phyloP scores from a whole-genome alignment of 1,140 invertebrate genomes.

The Augochlora pura region DNA sequence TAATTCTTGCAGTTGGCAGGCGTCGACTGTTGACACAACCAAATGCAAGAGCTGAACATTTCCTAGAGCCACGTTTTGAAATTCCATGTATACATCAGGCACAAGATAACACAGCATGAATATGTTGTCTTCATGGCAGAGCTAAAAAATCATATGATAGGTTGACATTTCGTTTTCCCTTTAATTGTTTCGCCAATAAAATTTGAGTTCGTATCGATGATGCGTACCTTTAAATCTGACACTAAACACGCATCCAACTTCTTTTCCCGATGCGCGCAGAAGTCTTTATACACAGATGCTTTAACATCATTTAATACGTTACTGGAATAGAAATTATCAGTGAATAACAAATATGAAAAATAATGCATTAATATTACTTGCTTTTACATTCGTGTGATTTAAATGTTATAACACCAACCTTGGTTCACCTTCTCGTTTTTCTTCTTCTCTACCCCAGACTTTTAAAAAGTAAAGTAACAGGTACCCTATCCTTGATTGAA shows the following conservation, averaged over 20 bases:
- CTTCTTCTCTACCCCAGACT: slow-evolving; percentile 84
- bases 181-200: background rate
- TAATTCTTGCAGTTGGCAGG: slow-evolving; percentile 92
- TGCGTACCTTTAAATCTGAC: slow-evolving; percentile 87
- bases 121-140: slow-evolving; percentile 93
- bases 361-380: too few species aligned
- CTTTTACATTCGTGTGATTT: background rate
- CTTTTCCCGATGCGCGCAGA: slow-evolving; percentile 90
- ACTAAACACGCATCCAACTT: slow-evolving; percentile 89
- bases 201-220: slow-evolving; percentile 4
- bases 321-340: slow-evolving; percentile 55
- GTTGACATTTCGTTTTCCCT: background rate
- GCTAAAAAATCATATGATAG: slow-evolving; percentile 72
- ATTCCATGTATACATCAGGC: slow-evolving; percentile 95
- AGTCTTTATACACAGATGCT: slow-evolving; percentile 91
- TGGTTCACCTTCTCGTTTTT: slow-evolving; percentile 82
- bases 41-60: slow-evolving; percentile 92
- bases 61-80: slow-evolving; percentile 91
- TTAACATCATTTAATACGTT: slow-evolving; percentile 86
- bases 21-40: slow-evolving; percentile 93
- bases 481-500: slow-evolving; percentile 89
- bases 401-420: slow-evolving; percentile 59
- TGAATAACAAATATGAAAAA: background rate
- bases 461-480: slow-evolving; percentile 93
- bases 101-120: slow-evolving; percentile 93